Evolutionary conservation across 2,888 invertebrate species (phyloP).

Genomic region (Catocala sponsa): DNA sequence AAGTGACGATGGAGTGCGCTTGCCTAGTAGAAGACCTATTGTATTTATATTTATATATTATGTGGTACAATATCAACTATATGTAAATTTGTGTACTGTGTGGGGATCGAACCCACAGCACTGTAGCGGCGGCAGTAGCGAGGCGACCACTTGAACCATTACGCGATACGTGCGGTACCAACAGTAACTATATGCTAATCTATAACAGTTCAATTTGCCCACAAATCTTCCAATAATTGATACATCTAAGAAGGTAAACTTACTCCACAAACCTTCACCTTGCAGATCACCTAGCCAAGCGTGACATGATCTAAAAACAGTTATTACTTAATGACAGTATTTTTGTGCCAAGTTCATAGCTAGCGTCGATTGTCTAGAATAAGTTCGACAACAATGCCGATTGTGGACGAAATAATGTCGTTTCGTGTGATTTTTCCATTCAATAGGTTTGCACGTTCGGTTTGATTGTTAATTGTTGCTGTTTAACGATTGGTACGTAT

Average conservation of each 20-base stretch:
- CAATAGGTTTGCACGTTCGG: constrained; percentile 24
- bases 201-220: constrained; percentile 13
- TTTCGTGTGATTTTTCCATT: constrained; percentile 45
- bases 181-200: neutral
- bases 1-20: no score
- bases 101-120: no score
- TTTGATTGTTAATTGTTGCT: constrained; percentile 37
- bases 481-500: constrained; percentile 16
- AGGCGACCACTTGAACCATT: no score
- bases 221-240: constrained; percentile 23
- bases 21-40: no score
- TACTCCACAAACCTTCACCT: constrained; percentile 59
- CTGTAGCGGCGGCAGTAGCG: no score
- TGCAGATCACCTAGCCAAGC: constrained; percentile 57
- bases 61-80: no score
- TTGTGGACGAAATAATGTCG: constrained; percentile 38
- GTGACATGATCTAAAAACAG: constrained; percentile 53
- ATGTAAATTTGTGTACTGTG: no score
- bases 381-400: constrained; percentile 37
- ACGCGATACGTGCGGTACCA: no score
- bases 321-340: constrained; percentile 58
- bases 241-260: constrained; percentile 36
- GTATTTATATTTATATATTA: no score
- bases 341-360: constrained; percentile 63
- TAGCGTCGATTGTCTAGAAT: constrained; percentile 37